Evolutionary conservation across 2,797 vertebrate species (phyloP).

Genomic region (Nyctibius grandis): DNA sequence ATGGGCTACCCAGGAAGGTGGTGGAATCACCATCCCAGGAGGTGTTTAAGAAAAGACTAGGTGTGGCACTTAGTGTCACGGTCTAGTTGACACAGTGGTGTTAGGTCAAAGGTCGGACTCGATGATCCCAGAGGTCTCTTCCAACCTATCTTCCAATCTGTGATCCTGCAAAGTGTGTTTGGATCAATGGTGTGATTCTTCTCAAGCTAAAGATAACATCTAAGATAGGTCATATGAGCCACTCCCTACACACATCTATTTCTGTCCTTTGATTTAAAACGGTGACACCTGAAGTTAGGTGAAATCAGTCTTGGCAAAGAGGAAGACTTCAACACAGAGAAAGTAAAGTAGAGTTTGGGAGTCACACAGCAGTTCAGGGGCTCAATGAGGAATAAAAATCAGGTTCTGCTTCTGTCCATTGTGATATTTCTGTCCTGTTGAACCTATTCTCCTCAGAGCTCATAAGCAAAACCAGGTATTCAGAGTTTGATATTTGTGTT

Average conservation of each 20-base stretch:
- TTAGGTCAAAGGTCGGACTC: no score
- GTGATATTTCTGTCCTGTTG: background rate
- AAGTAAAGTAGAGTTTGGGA: background rate
- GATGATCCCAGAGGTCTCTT: no score
- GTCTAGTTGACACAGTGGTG: no score
- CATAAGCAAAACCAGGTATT: background rate
- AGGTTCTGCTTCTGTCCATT: background rate
- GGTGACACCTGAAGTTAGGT: background rate
- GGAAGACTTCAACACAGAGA: background rate
- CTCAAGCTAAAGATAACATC: background rate
- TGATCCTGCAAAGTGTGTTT: no score
- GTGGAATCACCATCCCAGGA: no score
- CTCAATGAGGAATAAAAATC: background rate
- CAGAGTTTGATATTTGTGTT: background rate
- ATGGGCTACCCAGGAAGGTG: no score
- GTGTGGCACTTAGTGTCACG: no score
- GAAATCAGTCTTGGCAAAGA: background rate
- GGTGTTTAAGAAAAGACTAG: no score
- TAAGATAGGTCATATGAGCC: background rate
- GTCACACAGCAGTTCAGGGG: background rate
- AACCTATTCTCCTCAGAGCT: background rate
- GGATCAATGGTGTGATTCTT: background rate
- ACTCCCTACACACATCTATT: background rate
- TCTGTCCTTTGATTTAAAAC: background rate
- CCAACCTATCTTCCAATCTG: no score